Evolutionary conservation across 2,888 invertebrate species (phyloP), one percentile per base, ranked within the genome.

Genomic region (Eupithecia tripunctaria): DNA sequence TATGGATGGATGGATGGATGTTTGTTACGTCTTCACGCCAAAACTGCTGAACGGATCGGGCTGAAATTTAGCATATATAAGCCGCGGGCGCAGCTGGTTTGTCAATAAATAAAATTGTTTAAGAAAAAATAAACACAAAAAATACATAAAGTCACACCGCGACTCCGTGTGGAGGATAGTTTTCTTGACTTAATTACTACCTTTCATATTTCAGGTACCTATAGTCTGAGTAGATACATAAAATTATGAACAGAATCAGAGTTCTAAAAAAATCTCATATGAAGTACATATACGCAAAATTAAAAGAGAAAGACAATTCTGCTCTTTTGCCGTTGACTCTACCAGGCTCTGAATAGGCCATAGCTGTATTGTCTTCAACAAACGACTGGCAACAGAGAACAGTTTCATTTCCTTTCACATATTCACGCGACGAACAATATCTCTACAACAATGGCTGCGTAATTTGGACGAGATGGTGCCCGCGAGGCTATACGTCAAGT

Each of bases 351-450:
- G 56, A 56, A 56, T 25, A 60, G 62, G 12, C 32, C 51, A 66
- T 60, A 38, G 25, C 21, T 59, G 56, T 29, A 66, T 67, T 68
- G 63, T 64, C 63, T 21, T 60, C 85, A 86, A 86, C 88, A 87
- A 88, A 87, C 86, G 84, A 84, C 86, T 82, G 85, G 85, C 86
- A 85, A 86, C 75, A 76, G 88, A 85, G 88, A 87, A 89, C 88
- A 88, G 88, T 91, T 92, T 91, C 89, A 91, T 92, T 93, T 91
- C 92, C 91, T 89, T 86, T 90, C 88, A 92, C 91, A 92, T 91
- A 91, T 91, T 91, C 92, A 89, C 87, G 87, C 88, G 85, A 87
- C 86, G 90, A 91, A 92, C 91, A 92, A 92, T 92, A 91, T 90
- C 90, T 89, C 88, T 84, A 85, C 88, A 90, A 92, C 92, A 92